phyloP scores from a whole-genome alignment of 2,888 invertebrate genomes.

The Leptopilina myrica region DNA sequence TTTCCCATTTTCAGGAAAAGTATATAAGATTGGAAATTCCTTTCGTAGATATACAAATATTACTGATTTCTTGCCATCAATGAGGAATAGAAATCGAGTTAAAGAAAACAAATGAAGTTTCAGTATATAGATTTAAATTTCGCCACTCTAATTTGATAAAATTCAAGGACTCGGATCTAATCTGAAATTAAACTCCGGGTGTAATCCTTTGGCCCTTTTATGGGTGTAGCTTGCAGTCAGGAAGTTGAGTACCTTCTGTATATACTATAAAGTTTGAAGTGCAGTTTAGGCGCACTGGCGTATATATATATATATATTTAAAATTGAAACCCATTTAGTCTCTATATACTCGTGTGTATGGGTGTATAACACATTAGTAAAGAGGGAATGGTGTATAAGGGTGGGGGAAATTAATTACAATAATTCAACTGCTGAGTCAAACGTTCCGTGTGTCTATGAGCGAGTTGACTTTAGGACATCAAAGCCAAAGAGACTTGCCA shows the following conservation, averaged over 20 bases:
- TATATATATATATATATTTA: too few species aligned
- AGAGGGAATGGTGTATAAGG: too few species aligned
- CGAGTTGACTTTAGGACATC: constrained; percentile 25
- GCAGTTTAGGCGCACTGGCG: not conserved
- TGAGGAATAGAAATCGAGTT: too few species aligned
- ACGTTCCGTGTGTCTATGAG: constrained; percentile 4
- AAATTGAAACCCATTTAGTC: too few species aligned
- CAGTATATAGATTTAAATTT: too few species aligned
- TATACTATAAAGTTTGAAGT: constrained; percentile 5
- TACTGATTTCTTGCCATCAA: too few species aligned
- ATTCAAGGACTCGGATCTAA: too few species aligned
- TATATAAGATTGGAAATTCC: too few species aligned
- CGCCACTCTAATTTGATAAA: too few species aligned
- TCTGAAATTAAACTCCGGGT: not conserved
- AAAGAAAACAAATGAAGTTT: too few species aligned
- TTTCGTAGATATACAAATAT: too few species aligned
- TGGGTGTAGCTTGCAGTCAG: not conserved
- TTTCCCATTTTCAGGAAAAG: too few species aligned
- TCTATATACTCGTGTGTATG: not conserved
- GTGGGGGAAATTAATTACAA: constrained; percentile 25
- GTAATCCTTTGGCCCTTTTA: not conserved
- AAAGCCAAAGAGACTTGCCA: constrained; percentile 17
- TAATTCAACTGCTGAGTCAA: constrained; percentile 36
- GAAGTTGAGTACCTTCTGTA: not conserved
- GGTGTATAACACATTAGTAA: not conserved